Base-by-base conservation (phyloP, 2,888 invertebrate genomes). In the Pachymerium ferrugineum region DNA sequence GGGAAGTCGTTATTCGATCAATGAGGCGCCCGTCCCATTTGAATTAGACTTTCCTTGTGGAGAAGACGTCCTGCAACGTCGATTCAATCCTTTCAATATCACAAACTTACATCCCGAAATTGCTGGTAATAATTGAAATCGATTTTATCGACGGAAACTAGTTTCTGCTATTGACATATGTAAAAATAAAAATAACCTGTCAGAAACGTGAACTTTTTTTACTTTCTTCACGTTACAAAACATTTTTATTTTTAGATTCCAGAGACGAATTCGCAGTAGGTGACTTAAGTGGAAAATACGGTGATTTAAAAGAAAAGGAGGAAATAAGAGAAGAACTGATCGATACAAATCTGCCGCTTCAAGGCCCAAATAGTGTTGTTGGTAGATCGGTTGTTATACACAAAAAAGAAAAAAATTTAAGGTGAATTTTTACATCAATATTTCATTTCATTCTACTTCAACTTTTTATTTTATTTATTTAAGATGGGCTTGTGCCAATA, bases 21-120 rank as follows among this genome's bases (percentile, higher is more conserved):
- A 95, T 79, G 86, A 94, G 92, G 89, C 90, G 0, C 89, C 94
- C 0, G 89, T 94, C 0, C 90, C 93, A 80, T 89, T 88, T 76
- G 90, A 92, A 78, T 82, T 94, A 76, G 90, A 91, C 79, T 94
- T 94, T 80, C 94, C 95, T 0, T 95, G 95, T 78, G 93, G 94
- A 81, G 88, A 85, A 68, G 89, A 91, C 0, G 88, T 93, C 0
- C 83, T 95, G 0, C 92, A 92, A 78, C 91, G 88, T n/a, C 90
- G 90, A 70, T 97, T 90, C 87, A 94, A 97, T 82, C 96, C 96
- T 0, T 87, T 89, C 79, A 86, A 88, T 70, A 88, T 93, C 0
- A 88, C 89, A 80, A 86, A 87, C 4, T 84, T 86, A 0, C 82
- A 84, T 0, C 86, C 87, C 0, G 92, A 91, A 0, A 84, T 85